A percentile compares a stretch with the other conserved stretches of the same genome.
Conservation (phyloP, 2,113 vertebrate species). For the Embiotoca jacksoni region DNA sequence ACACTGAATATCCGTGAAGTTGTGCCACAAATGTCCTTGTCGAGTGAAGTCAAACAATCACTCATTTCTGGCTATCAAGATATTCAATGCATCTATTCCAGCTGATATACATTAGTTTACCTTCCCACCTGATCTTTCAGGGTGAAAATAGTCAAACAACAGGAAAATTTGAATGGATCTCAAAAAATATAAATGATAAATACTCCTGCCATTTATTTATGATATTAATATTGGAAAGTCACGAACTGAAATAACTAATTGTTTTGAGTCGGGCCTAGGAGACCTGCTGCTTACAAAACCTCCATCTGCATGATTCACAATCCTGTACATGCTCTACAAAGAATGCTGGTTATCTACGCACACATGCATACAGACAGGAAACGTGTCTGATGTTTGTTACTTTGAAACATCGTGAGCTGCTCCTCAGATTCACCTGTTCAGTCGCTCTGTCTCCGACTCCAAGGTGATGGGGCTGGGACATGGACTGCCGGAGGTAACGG, state of each 20-base stretch:
- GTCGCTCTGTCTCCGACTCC: slow-evolving; percentile 78
- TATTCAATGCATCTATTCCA: too few species aligned
- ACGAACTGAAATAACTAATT: too few species aligned
- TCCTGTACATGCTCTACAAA: neutral
- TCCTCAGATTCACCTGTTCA: slow-evolving; percentile 77
- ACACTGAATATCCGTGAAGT: neutral
- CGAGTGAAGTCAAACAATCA: neutral
- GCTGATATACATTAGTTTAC: too few species aligned
- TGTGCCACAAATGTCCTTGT: neutral
- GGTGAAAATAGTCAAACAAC: too few species aligned
- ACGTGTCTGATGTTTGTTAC: neutral
- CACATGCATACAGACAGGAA: neutral
- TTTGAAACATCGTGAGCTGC: neutral
- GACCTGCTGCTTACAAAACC: neutral
- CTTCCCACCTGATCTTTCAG: too few species aligned
- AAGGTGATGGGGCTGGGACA: slow-evolving; percentile 62
- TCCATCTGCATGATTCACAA: neutral
- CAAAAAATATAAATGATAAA: too few species aligned
- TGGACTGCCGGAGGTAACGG: slow-evolving; percentile 56
- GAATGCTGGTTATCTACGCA: neutral
- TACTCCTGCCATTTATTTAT: too few species aligned
- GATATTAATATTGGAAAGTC: too few species aligned
- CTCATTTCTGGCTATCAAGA: neutral
- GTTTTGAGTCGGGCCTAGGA: neutral
- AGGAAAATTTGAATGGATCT: too few species aligned